These are phyloP conservation scores for Stichodactyla helianthus DNA, from an alignment of 64 coral and sea anemone species.

Conservation along the genomic window DNA sequence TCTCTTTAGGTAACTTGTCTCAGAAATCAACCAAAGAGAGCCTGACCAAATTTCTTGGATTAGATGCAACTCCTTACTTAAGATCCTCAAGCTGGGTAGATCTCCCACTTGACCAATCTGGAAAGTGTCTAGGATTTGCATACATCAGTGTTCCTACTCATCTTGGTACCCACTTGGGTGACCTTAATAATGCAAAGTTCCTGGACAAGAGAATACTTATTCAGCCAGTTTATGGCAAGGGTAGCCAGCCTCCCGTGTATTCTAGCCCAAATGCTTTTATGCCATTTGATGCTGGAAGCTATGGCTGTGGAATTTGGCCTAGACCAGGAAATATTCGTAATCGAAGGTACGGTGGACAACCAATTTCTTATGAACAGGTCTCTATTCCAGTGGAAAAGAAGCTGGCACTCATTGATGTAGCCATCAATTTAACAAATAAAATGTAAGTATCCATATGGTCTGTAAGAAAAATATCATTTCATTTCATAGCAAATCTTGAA, in stretches of 20 bases:
- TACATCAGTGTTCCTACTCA: conserved; percentile 81
- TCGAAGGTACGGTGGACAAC: conserved; percentile 29
- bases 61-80: conserved; percentile 85
- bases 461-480: neutral
- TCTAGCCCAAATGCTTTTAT: neutral
- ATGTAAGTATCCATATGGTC: conserved; percentile 54
- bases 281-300: neutral
- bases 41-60: conserved; percentile 58
- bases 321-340: conserved; percentile 16
- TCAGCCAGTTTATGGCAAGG: conserved; percentile 54
- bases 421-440: conserved; percentile 90
- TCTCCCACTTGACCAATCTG: conserved; percentile 49
- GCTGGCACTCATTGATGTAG: conserved; percentile 67
- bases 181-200: conserved; percentile 69
- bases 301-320: neutral
- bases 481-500: too few relatives aligned
- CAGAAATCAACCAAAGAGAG: conserved; percentile 70
- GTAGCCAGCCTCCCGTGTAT: conserved; percentile 30
- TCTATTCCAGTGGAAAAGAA: conserved; percentile 71
- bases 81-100: conserved; percentile 81
- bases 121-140: conserved; percentile 61
- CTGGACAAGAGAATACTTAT: conserved; percentile 71
- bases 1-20: conserved; percentile 72
- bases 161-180: conserved; percentile 64
- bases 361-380: conserved; percentile 67